Evolutionary conservation across 2,113 vertebrate genomes (phyloP), one percentile per base, ranked within the genome.

Genomic region (Xiphophorus couchianus): DNA sequence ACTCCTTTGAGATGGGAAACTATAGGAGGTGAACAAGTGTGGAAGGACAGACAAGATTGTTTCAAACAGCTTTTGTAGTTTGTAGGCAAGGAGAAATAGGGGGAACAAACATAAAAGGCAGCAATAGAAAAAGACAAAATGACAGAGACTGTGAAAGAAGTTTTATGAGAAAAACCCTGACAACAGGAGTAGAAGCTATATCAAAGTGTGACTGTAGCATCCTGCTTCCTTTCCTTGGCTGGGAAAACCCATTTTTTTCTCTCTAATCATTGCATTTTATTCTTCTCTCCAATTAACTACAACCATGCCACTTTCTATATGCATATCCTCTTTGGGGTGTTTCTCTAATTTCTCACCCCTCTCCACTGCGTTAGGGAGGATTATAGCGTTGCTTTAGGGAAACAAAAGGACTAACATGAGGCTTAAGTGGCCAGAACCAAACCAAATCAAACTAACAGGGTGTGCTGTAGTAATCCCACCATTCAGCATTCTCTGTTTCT

Each of bases 341-440:
- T 69, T 64, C 42, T 77, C 66, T 71, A 44, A n/a, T 71, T 76
- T 29, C 77, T 68, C 51, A 58, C 51, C 60, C 37, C 39, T 81
- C 64, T 81, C 63, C 60, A 22, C 64, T 74, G 58, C 75, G 82
- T 69, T 64, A 22, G 67, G 39, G 17, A 28, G 78, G 84, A 86
- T 86, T 86, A 88, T 64, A 72, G 68, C 60, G 71, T 31, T 73
- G 80, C 81, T 67, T 91, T 79, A 87, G 44, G 71, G 75, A 86
- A 86, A 92, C 85, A 88, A 84, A 76, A 74, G 86, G 84, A 33
- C 84, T 78, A 87, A 90, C 83, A 81, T 15, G 0, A 33, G 75
- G 76, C 79, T 90, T 87, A 92, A 88, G 78, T 82, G 82, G 76
- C 83, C 81, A 84, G 65, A 92, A 79, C 80, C 83, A 85, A 84